These are phyloP conservation scores for Sarcoramphus papa DNA, from an alignment of 2,797 vertebrate genomes.

Conservation along the genomic window DNA sequence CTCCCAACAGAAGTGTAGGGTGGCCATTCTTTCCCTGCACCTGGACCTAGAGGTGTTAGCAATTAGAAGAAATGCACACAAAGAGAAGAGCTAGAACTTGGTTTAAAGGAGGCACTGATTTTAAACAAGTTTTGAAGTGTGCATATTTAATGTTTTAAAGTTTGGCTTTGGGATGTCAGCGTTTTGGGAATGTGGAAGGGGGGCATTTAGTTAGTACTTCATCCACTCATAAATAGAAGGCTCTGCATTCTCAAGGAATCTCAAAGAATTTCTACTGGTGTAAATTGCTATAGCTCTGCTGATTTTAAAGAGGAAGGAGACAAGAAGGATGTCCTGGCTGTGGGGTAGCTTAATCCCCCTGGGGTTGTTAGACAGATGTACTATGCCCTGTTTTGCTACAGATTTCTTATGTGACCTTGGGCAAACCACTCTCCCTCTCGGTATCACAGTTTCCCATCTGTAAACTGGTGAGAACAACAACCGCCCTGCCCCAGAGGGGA, in stretches of 20 bases:
- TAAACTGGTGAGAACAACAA: constrained; percentile 57
- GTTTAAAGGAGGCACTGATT: not conserved
- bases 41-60: not conserved
- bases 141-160: not conserved
- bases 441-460: constrained; percentile 56
- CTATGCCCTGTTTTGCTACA: constrained; percentile 15
- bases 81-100: not conserved
- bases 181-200: not conserved
- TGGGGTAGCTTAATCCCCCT: constrained; percentile 21
- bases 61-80: not conserved
- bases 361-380: constrained; percentile 11
- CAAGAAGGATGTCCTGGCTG: constrained; percentile 25
- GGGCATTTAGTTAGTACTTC: not conserved
- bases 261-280: not conserved
- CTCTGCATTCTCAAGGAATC: not conserved
- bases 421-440: constrained; percentile 17
- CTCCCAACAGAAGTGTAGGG: not conserved
- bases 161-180: not conserved
- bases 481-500: constrained; percentile 58
- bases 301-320: constrained; percentile 14
- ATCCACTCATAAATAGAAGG: not conserved
- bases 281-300: not conserved
- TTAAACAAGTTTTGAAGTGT: not conserved
- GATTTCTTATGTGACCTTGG: constrained; percentile 50
- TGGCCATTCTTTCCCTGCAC: not conserved